These are phyloP conservation scores for Euzetes globulus DNA, from an alignment of 2,888 invertebrate species.

Conservation along the genomic window DNA sequence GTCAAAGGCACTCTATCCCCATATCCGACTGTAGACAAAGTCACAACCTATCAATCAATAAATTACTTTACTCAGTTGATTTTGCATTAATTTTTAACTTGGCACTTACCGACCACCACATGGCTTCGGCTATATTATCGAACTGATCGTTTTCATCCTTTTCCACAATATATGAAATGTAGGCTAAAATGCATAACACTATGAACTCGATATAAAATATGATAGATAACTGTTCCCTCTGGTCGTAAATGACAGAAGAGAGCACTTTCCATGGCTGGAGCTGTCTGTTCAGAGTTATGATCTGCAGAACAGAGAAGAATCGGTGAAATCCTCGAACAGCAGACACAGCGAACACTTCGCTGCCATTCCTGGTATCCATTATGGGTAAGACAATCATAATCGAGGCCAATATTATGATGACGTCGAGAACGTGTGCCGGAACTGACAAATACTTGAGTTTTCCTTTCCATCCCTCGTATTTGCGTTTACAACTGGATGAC, in stretches of 20 bases:
- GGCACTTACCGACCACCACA: slow-evolving; percentile 34
- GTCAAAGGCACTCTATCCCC: slow-evolving; percentile 32
- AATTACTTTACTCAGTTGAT: background rate
- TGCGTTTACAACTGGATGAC: slow-evolving; percentile 20
- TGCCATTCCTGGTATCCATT: slow-evolving; percentile 13
- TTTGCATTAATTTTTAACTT: background rate
- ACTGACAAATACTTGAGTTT: slow-evolving; percentile 13
- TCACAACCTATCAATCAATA: slow-evolving; percentile 13
- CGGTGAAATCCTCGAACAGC: slow-evolving; percentile 34
- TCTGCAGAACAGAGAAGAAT: slow-evolving; percentile 31
- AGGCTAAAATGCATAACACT: slow-evolving; percentile 27
- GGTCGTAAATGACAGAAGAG: slow-evolving; percentile 31
- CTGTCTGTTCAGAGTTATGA: slow-evolving; percentile 29
- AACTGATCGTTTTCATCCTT: slow-evolving; percentile 33
- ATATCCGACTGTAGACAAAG: slow-evolving; percentile 31
- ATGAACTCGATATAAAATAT: slow-evolving; percentile 32
- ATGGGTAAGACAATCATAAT: slow-evolving; percentile 20
- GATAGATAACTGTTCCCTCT: slow-evolving; percentile 34
- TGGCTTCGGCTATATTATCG: slow-evolving; percentile 33
- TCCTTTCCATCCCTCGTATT: slow-evolving; percentile 31
- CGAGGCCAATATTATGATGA: slow-evolving; percentile 29
- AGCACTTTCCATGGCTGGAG: slow-evolving; percentile 33
- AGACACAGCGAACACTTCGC: slow-evolving; percentile 34
- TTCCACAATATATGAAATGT: slow-evolving; percentile 31
- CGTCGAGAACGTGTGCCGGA: slow-evolving; percentile 25